Conservation (phyloP, 2,797 vertebrate genomes). For the Dromococcyx pavoninus region DNA sequence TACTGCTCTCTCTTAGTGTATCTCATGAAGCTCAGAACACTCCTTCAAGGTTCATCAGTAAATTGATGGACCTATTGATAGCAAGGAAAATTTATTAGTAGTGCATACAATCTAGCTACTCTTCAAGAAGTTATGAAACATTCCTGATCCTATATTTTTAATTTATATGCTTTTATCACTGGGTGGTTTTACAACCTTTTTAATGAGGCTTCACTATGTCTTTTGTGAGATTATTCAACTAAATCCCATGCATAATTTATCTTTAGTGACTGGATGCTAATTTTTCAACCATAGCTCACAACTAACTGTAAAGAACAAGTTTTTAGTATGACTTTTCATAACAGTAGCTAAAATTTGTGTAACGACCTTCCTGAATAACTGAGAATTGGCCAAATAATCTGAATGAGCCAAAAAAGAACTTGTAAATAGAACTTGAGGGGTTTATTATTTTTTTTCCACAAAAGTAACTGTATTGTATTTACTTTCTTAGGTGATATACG, state of each 20-base stretch:
- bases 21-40: background rate
- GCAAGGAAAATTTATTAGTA: background rate
- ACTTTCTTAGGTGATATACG: background rate
- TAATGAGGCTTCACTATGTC: background rate
- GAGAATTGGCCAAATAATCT: background rate
- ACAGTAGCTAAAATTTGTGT: background rate
- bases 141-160: background rate
- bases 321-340: background rate
- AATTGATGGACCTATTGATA: background rate
- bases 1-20: background rate
- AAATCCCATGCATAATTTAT: background rate
- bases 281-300: background rate
- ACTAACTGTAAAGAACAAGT: background rate
- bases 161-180: background rate
- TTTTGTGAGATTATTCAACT: background rate
- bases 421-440: background rate
- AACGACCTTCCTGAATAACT: background rate
- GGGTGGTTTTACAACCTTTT: background rate
- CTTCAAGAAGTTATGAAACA: background rate
- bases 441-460: background rate
- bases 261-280: background rate
- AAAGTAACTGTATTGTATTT: background rate
- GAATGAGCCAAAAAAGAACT: background rate
- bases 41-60: background rate
- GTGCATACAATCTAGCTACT: background rate